Evolutionary conservation across 2,888 invertebrate genomes (phyloP), one percentile per base, ranked within the genome.

Genomic region (Tetheella fluctuosa): DNA sequence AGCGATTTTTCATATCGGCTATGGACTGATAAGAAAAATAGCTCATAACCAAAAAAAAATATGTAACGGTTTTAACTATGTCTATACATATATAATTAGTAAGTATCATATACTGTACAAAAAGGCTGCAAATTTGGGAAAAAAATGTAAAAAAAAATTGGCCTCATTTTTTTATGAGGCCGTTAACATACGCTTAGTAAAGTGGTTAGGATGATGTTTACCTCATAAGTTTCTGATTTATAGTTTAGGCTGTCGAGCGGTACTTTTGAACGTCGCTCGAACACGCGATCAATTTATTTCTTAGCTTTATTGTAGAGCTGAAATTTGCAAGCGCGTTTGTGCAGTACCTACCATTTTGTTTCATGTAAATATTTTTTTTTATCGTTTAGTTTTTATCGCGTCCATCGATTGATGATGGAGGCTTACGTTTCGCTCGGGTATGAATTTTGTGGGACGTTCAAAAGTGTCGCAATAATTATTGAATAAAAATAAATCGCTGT

Each of bases 101-200:
- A 90, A 91, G 89, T 90, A 91, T 90, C 89, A 88, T 90, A 90
- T 90, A 90, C 90, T 91, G 89, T 91, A 90, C 89, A 89, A 90
- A 39, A 91, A 88, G 88, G 89, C 87, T 87, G 87, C 87, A 87
- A 86, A 84, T 86, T 87, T 85, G 86, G 81, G 81, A 85, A 87
- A 87, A 90, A 86, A 86, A 87, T 85, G 86, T 88, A 90, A 88
- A 89, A 76, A 89, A 89, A 88, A 86, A 80, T 81, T 83, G 88
- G 88, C 83, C 87, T 82, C 88, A 80, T 83, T 85, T 84, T 39
- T 80, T 74, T 80, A 80, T 87, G 90, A 85, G 90, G 87, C 85
- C 85, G 83, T 77, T 86, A 86, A 83, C 84, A 91, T 93, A 92
- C 92, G 92, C 92, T 93, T 93, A 93, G 90, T 91, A 88, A 91